These are phyloP conservation scores for Fragum fragum DNA, from an alignment of 2,888 invertebrate species.

Conservation along the genomic window DNA sequence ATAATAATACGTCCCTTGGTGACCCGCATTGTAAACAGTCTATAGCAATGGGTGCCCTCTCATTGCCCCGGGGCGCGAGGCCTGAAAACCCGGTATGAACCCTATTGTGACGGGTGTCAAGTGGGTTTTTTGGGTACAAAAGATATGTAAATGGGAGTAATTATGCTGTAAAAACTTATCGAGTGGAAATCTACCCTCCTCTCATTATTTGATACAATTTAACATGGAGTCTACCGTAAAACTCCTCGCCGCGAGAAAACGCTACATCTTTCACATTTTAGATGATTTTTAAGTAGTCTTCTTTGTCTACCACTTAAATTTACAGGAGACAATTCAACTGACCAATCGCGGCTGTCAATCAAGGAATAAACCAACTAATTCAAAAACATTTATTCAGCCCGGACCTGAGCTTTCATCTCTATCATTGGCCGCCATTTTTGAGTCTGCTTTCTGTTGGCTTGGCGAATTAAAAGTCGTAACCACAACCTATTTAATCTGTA, in stretches of 20 bases:
- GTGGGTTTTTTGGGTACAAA: conserved; percentile 36
- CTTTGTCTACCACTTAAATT: no score
- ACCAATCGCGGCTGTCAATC: no score
- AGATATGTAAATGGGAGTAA: conserved; percentile 58
- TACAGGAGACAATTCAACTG: no score
- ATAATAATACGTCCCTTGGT: background rate
- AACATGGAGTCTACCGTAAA: conserved; percentile 6
- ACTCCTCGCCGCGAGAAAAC: background rate
- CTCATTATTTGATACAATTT: conserved; percentile 16
- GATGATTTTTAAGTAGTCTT: no score
- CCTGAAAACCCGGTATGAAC: conserved; percentile 13
- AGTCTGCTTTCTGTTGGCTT: no score
- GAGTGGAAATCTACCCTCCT: conserved; percentile 21
- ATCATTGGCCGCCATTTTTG: no score
- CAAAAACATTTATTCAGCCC: no score
- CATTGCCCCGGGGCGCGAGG: conserved; percentile 18
- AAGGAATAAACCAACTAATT: no score
- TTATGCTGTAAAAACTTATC: conserved; percentile 42
- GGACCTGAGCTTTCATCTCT: no score
- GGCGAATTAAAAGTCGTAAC: no score
- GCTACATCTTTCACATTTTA: no score
- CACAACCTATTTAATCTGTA: no score
- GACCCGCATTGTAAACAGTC: conserved; percentile 18
- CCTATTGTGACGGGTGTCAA: conserved; percentile 55
- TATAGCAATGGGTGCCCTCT: conserved; percentile 17